phyloP scores from a whole-genome alignment of 2,113 vertebrate species.

The Odontophorus gujanensis region DNA sequence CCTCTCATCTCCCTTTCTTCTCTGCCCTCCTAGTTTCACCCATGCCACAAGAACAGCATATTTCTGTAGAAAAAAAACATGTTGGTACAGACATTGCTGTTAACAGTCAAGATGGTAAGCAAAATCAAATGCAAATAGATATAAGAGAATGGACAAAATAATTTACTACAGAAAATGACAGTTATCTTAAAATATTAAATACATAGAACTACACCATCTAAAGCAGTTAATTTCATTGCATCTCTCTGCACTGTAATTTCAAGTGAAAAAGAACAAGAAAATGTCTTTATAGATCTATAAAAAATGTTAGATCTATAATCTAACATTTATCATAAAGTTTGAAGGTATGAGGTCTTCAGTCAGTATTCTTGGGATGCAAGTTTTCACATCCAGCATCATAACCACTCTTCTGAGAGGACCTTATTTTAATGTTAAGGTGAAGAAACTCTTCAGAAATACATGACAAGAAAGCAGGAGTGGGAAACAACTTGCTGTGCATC shows the following conservation, averaged over 20 bases:
- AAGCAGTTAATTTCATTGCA: not conserved
- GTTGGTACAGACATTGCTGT: not conserved
- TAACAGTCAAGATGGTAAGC: not conserved
- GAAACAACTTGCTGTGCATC: not conserved
- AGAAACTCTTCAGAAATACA: not conserved
- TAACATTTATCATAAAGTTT: not conserved
- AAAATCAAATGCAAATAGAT: not conserved
- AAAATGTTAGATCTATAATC: too few relatives aligned
- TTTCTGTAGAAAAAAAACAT: not conserved
- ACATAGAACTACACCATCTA: not conserved
- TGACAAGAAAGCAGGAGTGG: not conserved
- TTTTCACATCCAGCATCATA: not conserved
- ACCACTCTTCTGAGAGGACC: not conserved
- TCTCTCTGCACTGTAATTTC: not conserved
- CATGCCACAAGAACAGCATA: not conserved
- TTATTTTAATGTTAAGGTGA: not conserved
- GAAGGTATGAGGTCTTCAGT: not conserved
- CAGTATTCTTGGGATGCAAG: not conserved
- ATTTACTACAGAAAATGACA: not conserved
- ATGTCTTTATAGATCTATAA: too few relatives aligned
- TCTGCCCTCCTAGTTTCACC: not conserved
- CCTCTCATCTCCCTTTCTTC: not conserved
- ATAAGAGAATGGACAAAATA: not conserved
- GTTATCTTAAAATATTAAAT: not conserved
- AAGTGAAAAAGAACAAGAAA: not conserved